Evolutionary conservation across 2,113 vertebrate genomes (phyloP), one percentile per base, ranked within the genome.

Genomic region (Neomonachus schauinslandi): DNA sequence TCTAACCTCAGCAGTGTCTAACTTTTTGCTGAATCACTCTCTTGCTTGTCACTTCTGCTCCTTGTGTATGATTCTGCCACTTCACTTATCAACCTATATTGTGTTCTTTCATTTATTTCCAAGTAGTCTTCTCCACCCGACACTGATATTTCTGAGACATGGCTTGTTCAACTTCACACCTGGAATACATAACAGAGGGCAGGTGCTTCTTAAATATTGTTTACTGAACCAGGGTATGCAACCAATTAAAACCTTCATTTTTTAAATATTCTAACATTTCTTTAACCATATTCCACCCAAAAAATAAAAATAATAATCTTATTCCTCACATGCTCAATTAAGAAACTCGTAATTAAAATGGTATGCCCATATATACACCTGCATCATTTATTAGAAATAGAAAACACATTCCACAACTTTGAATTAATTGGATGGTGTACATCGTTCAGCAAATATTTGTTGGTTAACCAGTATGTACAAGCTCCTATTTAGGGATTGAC

Each of bases 261-360:
- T 59, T 77, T 42, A 92, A 93, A 88, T 26, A 53, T 88, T 4
- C 31, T 71, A 67, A 92, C 49, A 87, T 80, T 91, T 92, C 3
- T 59, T 86, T 96, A 80, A 77, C 2, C 19, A 51, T 51, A 92
- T 79, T 51, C 49, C 22, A 92, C 14, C 15, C 77, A 69, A 93
- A 67, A 91, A 77, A 89, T 16, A 55, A 84, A 83, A 74, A 74
- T 74, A 71, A 28, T n/a, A 61, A 85, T 57, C 19, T 55, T 63
- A 77, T 84, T 76, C 31, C 11, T 90, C 14, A 39, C 5, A 19
- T 10, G 42, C 9, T 82, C 21, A 96, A 18, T 77, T 87, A 71
- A 93, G 59, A 97, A 91, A 92, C 15, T n/a, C n/a, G 67, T 51
- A 59, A 83, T 79, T 94, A 90, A 57, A 77, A 67, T 95, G 10